Evolutionary conservation across 2,797 vertebrate species (phyloP).

Genomic region (Spinus olivaceus): DNA sequence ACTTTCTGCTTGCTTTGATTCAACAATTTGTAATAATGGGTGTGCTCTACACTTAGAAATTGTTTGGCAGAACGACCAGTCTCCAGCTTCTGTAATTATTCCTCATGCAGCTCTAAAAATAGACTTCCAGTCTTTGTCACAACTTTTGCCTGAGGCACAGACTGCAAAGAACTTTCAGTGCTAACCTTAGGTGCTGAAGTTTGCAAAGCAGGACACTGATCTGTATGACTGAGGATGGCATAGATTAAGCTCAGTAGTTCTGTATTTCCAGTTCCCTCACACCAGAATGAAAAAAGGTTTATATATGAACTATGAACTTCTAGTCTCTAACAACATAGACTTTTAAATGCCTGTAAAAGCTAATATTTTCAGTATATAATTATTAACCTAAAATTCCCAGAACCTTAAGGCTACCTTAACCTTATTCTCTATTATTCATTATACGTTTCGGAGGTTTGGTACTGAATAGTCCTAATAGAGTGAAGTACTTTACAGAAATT

Average conservation of each 20-base stretch:
- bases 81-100: background rate
- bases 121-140: background rate
- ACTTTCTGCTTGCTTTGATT: slow-evolving; percentile 30
- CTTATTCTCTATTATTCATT: background rate
- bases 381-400: background rate
- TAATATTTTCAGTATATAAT: background rate
- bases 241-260: background rate
- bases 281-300: background rate
- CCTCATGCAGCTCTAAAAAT: background rate
- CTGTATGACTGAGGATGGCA: background rate
- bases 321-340: background rate
- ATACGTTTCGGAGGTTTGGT: background rate
- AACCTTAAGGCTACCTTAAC: background rate
- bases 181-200: background rate
- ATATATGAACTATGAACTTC: background rate
- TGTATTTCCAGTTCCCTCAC: background rate
- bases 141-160: background rate
- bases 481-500: background rate
- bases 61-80: background rate
- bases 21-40: background rate
- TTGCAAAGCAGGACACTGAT: background rate
- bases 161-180: background rate
- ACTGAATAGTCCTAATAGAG: background rate
- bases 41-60: slow-evolving; percentile 7
- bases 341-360: background rate